Evolutionary conservation across 2,797 vertebrate species (phyloP).

Genomic region (Knipowitschia caucasica): DNA sequence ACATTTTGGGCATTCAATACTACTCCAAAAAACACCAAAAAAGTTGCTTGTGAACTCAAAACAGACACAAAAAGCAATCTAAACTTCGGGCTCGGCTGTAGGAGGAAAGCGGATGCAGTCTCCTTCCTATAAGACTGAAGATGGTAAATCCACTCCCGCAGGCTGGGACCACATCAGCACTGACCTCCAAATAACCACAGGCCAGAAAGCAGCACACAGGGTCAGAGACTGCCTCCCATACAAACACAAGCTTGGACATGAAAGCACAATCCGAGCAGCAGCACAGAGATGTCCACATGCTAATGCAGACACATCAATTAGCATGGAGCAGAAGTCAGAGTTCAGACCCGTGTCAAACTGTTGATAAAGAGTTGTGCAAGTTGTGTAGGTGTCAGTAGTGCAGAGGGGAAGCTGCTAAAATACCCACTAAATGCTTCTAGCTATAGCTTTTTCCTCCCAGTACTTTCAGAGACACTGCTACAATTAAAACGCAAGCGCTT

Average conservation of each 20-base stretch:
- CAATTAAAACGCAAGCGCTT: constrained; percentile 25
- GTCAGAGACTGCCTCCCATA: constrained; percentile 45
- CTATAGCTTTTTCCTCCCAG: constrained; percentile 8
- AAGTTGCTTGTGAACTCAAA: constrained; percentile 30
- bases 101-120: constrained; percentile 49
- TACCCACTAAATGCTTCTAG: constrained; percentile 22
- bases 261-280: constrained; percentile 42
- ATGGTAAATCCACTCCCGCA: constrained; percentile 69
- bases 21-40: constrained; percentile 11
- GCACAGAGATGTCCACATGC: constrained; percentile 50
- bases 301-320: constrained; percentile 59
- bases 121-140: constrained; percentile 54
- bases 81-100: constrained; percentile 31
- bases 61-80: constrained; percentile 16
- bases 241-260: constrained; percentile 26
- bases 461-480: constrained; percentile 23
- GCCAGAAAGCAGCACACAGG: constrained; percentile 59
- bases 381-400: constrained; percentile 56
- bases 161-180: constrained; percentile 63
- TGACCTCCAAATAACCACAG: constrained; percentile 66
- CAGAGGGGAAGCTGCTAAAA: constrained; percentile 18
- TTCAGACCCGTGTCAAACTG: constrained; percentile 48
- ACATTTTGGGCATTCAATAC: background rate
- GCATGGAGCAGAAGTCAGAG: constrained; percentile 59
- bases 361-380: constrained; percentile 46